Evolutionary conservation across 2,888 invertebrate species (phyloP).

Genomic region (Frankliniella fusca): DNA sequence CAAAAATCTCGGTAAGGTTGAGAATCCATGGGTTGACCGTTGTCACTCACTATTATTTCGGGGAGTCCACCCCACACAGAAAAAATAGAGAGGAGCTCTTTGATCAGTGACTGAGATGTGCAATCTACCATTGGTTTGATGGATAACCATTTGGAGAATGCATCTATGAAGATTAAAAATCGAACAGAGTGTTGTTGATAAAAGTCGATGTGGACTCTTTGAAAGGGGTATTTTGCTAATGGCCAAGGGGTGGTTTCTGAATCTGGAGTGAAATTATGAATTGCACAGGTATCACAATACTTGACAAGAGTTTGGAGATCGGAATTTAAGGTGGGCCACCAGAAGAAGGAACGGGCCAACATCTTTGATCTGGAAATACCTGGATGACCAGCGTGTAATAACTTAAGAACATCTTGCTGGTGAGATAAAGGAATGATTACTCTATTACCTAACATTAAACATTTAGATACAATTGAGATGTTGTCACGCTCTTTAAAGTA

Average conservation of each 20-base stretch:
- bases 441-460: constrained; percentile 36
- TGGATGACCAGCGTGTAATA: constrained; percentile 38
- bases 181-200: neutral
- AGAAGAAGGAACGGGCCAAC: constrained; percentile 37
- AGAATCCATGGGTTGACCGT: neutral
- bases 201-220: constrained; percentile 37
- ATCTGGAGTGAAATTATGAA: constrained; percentile 37
- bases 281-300: constrained; percentile 37
- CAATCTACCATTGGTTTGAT: neutral
- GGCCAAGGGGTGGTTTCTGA: constrained; percentile 37
- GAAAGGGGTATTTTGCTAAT: constrained; percentile 33
- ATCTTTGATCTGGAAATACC: constrained; percentile 39
- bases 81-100: neutral
- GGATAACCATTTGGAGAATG: neutral
- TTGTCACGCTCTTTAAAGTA: constrained; percentile 35
- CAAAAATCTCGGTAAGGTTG: constrained; percentile 11
- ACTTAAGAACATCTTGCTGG: constrained; percentile 33
- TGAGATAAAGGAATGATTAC: constrained; percentile 36
- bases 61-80: neutral
- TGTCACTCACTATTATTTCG: neutral
- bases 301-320: constrained; percentile 37
- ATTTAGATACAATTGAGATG: constrained; percentile 37
- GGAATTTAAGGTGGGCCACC: constrained; percentile 38
- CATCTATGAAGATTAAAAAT: neutral
- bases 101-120: neutral